Evolutionary conservation across 2,113 vertebrate genomes (phyloP), one percentile per base, ranked within the genome.

Genomic region (Acrocephalus arundinaceus): DNA sequence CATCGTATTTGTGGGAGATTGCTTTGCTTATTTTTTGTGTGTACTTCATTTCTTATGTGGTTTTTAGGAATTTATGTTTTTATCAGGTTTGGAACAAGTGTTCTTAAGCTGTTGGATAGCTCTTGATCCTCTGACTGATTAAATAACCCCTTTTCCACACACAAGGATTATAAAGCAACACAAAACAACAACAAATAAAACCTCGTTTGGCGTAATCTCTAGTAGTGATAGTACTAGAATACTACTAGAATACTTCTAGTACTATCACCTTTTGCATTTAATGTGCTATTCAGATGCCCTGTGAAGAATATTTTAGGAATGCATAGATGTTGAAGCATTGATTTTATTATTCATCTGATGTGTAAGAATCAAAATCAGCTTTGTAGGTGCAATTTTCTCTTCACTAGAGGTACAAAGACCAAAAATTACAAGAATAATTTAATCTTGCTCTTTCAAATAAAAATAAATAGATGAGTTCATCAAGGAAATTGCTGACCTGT

Each of bases 391-490:
- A 77, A 94, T 96, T 95, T 89, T 92, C 83, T 75, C 76, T 81
- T 80, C 49, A 90, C 45, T 62, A 57, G 52, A 57, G 67, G 68
- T 80, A 94, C 71, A 91, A 94, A 66, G 71, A 75, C 73, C 51
- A 95, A 91, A 94, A 94, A 96, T 84, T 84, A 91, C 92, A 89
- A 90, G 79, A 85, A 92, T 92, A 82, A 89, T 91, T 96, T 77
- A 59, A 94, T 95, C 93, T 96, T 96, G 90, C 67, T 93, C 77
- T 94, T 91, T 87, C 93, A 93, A 95, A 82, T 96, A 94, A 94
- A 96, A 97, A 95, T 86, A 96, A 97, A 95, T 74, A 93, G 80
- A 89, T 89, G 87, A 90, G 87, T 97, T 96, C 93, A 94, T 90
- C 68, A 94, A 95, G 95, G 35, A 67, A 96, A 97, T 97, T 94